phyloP scores from a whole-genome alignment of 2,888 invertebrate genomes.

The Lasioglossum figueresi region DNA sequence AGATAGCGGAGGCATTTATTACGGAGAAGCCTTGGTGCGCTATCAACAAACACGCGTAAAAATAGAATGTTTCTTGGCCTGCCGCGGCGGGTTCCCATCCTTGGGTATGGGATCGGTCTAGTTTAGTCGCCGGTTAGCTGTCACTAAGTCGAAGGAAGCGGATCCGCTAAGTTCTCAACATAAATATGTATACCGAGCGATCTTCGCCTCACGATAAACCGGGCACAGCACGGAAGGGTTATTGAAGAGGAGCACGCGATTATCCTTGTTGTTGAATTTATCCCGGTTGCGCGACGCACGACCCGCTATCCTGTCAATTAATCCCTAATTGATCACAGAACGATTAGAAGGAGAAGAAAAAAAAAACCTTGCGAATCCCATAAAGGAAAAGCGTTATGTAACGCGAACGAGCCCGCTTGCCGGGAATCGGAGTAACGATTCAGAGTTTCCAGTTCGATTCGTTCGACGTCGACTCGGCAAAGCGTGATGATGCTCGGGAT shows the following conservation, averaged over 20 bases:
- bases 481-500: conserved; percentile 14
- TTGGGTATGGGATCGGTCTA: conserved; percentile 51
- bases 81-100: conserved; percentile 53
- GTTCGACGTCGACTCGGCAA: not conserved
- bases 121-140: conserved; percentile 49
- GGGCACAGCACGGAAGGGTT: conserved; percentile 31
- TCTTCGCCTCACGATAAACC: conserved; percentile 42
- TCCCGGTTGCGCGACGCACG: not conserved
- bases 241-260: conserved; percentile 32
- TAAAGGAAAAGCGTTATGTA: conserved; percentile 18
- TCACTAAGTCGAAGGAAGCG: conserved; percentile 62
- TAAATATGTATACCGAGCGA: conserved; percentile 43
- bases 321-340: conserved; percentile 18
- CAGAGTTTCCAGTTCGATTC: conserved; percentile 17
- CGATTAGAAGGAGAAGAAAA: not conserved
- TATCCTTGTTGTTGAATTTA: not conserved
- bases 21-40: conserved; percentile 20
- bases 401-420: not conserved
- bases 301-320: conserved; percentile 27
- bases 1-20: conserved; percentile 12
- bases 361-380: not conserved
- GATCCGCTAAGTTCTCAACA: conserved; percentile 65
- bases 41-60: conserved; percentile 38
- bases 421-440: conserved; percentile 5
- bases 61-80: conserved; percentile 38